A percentile compares a stretch with the other conserved stretches of the same genome.
These are phyloP conservation scores for Phymorhynchus buccinoides DNA, from an alignment of 1,140 invertebrate genomes.

Conservation along the genomic window DNA sequence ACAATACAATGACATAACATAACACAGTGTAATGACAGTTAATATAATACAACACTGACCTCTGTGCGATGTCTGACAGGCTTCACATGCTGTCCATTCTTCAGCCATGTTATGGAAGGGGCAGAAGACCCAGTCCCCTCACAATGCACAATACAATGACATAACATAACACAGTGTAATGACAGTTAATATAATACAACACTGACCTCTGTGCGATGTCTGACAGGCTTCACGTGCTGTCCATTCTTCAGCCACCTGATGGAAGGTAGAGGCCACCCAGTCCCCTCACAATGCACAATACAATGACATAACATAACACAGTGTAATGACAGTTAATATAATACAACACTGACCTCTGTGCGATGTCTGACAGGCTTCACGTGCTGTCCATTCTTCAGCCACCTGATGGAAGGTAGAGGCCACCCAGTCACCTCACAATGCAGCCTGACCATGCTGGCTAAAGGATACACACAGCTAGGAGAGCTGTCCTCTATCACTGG, in stretches of 20 bases:
- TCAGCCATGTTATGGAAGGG: no score
- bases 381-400: constrained; percentile 35
- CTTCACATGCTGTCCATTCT: no score
- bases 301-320: no score
- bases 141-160: no score
- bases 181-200: no score
- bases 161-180: no score
- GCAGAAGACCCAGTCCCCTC: no score
- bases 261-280: constrained; percentile 21
- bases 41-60: no score
- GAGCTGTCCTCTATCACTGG: constrained; percentile 35
- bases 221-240: background rate
- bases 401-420: constrained; percentile 17
- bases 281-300: constrained; percentile 28
- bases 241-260: constrained; percentile 39
- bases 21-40: no score
- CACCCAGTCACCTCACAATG: constrained; percentile 27
- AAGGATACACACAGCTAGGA: constrained; percentile 17
- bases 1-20: no score
- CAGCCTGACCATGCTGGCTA: constrained; percentile 25
- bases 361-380: background rate
- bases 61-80: no score
- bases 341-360: constrained; percentile 37
- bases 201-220: constrained; percentile 24
- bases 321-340: no score